A percentile compares a stretch with the other conserved stretches of the same genome.
phyloP scores from a whole-genome alignment of 2,113 vertebrate species.

The Colistium nudipinnis region DNA sequence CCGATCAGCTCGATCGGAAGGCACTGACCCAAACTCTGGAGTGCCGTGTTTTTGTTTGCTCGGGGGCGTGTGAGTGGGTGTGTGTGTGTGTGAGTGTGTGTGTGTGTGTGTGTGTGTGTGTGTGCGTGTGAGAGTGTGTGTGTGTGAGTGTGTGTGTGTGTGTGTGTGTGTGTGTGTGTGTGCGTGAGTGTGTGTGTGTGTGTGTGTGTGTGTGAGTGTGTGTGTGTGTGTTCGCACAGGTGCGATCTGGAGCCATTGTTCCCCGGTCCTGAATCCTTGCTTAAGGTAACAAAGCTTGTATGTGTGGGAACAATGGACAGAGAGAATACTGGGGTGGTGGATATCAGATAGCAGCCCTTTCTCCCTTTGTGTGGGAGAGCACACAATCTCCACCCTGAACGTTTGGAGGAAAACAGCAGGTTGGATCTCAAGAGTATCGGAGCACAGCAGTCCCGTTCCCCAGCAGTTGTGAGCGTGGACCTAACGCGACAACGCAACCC shows the following conservation, averaged over 20 bases:
- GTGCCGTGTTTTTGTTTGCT: conserved; percentile 48
- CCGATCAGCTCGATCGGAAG: not conserved
- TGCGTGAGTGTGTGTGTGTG: not conserved
- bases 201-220: conserved; percentile 20
- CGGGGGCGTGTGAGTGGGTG: conserved; percentile 11
- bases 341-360: conserved; percentile 72
- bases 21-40: not conserved
- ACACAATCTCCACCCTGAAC: conserved; percentile 73
- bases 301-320: conserved; percentile 64
- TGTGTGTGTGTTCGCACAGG: conserved; percentile 37
- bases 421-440: conserved; percentile 29
- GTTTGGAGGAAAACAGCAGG: conserved; percentile 41
- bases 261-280: conserved; percentile 26
- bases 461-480: not conserved
- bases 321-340: conserved; percentile 37
- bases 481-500: not conserved
- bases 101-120: no score
- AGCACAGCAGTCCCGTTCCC: conserved; percentile 13
- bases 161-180: conserved; percentile 8
- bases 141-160: no score
- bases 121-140: no score
- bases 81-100: no score
- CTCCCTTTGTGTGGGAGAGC: conserved; percentile 55
- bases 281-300: conserved; percentile 60
- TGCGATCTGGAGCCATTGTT: conserved; percentile 55